A percentile compares a stretch with the other conserved stretches of the same genome.
These are phyloP conservation scores for Patella vulgata DNA, from an alignment of 1,140 invertebrate species.

Conservation along the genomic window DNA sequence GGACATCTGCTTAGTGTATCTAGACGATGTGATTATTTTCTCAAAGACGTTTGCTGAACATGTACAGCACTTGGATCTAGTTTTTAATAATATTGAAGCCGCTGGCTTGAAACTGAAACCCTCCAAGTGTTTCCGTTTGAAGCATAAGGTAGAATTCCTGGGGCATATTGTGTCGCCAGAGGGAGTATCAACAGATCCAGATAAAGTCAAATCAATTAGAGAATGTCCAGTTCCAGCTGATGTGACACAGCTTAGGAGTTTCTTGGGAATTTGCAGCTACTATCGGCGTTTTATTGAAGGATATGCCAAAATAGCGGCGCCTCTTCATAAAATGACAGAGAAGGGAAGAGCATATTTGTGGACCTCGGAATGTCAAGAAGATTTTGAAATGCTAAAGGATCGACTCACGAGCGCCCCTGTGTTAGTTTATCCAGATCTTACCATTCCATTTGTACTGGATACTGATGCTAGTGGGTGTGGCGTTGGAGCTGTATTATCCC, in stretches of 20 bases:
- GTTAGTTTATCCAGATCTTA: slow-evolving; percentile 19
- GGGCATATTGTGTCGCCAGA: slow-evolving; percentile 35
- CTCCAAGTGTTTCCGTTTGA: slow-evolving; percentile 64
- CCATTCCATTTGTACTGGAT: no score
- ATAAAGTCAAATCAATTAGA: slow-evolving; percentile 48
- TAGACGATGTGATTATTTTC: slow-evolving; percentile 25
- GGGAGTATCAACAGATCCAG: slow-evolving; percentile 30
- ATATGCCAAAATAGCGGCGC: neutral
- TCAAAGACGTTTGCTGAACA: slow-evolving; percentile 6
- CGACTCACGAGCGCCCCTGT: slow-evolving; percentile 27
- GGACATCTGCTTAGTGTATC: slow-evolving; percentile 13
- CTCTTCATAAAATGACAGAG: slow-evolving; percentile 12
- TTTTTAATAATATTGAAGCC: slow-evolving; percentile 9
- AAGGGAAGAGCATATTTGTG: no score
- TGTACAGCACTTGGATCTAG: slow-evolving; percentile 5
- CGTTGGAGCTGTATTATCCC: slow-evolving; percentile 47
- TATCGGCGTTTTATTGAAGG: slow-evolving; percentile 5
- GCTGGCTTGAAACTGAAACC: slow-evolving; percentile 64
- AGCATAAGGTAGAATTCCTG: slow-evolving; percentile 28
- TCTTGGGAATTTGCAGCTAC: slow-evolving; percentile 1
- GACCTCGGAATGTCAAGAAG: slow-evolving; percentile 23
- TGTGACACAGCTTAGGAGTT: slow-evolving; percentile 27
- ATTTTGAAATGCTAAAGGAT: slow-evolving; percentile 34
- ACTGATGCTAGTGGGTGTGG: slow-evolving; percentile 33
- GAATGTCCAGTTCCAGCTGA: no score